Evolutionary conservation across 2,113 vertebrate species (phyloP).

Genomic region (Pogona vitticeps): DNA sequence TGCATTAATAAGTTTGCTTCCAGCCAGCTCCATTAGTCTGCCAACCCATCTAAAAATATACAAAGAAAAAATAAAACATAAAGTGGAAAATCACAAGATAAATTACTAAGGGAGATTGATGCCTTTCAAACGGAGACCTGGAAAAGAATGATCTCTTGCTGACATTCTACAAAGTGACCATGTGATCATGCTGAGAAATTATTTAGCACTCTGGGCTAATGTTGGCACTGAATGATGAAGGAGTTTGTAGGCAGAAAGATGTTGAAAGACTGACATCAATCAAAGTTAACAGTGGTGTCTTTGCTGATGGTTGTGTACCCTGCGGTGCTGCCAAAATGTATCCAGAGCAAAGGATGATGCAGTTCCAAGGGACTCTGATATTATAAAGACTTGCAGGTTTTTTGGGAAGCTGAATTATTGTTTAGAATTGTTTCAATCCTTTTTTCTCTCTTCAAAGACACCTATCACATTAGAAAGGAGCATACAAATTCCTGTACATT

Average conservation of each 20-base stretch:
- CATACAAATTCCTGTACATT: neutral
- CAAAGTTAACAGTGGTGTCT: conserved; percentile 60
- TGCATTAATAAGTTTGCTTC: conserved; percentile 12
- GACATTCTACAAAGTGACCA: conserved; percentile 46
- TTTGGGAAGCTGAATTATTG: conserved; percentile 9
- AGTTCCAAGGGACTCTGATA: conserved; percentile 24
- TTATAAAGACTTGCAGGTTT: neutral
- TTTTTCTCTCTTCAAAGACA: neutral
- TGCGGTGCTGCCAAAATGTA: conserved; percentile 53
- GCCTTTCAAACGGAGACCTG: conserved; percentile 33
- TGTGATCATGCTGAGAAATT: conserved; percentile 63
- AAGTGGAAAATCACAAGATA: conserved; percentile 20
- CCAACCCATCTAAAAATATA: conserved; percentile 27
- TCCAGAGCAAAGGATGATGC: conserved; percentile 51
- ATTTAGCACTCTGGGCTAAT: conserved; percentile 59
- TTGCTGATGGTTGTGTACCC: conserved; percentile 22
- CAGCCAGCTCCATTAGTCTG: neutral
- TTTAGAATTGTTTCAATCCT: neutral
- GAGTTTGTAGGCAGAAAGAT: conserved; percentile 60
- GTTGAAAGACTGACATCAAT: conserved; percentile 64
- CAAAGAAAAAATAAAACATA: conserved; percentile 4
- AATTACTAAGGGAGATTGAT: conserved; percentile 35
- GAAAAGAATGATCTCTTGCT: conserved; percentile 47
- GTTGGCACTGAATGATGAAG: conserved; percentile 53
- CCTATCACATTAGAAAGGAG: neutral